Base-by-base conservation (phyloP, 2,113 vertebrate genomes). In the Ariopsis seemanni region DNA sequence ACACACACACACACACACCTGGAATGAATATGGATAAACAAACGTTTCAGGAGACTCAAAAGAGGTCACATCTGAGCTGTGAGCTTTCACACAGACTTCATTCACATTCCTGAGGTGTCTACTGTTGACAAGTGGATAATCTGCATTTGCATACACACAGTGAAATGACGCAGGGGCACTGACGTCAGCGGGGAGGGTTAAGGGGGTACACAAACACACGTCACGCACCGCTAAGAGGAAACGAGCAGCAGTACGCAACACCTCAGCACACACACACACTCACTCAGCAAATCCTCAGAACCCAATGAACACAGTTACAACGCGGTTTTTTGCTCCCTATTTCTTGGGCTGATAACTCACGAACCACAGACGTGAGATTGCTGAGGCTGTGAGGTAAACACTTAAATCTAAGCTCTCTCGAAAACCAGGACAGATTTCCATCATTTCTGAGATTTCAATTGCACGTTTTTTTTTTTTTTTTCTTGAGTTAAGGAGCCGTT, bases 131-230 rank as follows among this genome's bases (percentile, higher is more conserved):
- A 63, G 80, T 11, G 10, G 9, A 62, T 11, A 1, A 57, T 85
- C 75, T 84, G 72, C 86, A 57, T 67, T n/a, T 9, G 34, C 63
- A 86, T 30, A 74, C 69, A 67, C 80, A 30, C 67, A 69, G 4
- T 4, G 53, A 58, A 42, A 79, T 74, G 67, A 62, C 75, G 58
- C 77, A 34, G 89, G 78, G 67, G 42, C 81, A 42, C 12, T 78
- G 86, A 83, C 50, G 82, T 65, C 58, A 67, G 81, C 11, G 9
- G 25, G 27, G 9, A 34, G 60, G 53, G n/a, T 22, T 52, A 7
- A 27, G 63, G 48, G 80, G 34, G 25, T 4, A 52, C 65, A 82
- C 81, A 67, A 79, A 79, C 77, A 50, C 86, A 83, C 81, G 57
- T 65, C 86, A 75, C 7, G 8, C 42, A 30, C 34, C 4, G 67